A percentile compares a stretch with the other conserved stretches of the same genome.
These are phyloP conservation scores for Xestia ashworthii DNA, from an alignment of 2,888 invertebrate genomes.

Conservation along the genomic window DNA sequence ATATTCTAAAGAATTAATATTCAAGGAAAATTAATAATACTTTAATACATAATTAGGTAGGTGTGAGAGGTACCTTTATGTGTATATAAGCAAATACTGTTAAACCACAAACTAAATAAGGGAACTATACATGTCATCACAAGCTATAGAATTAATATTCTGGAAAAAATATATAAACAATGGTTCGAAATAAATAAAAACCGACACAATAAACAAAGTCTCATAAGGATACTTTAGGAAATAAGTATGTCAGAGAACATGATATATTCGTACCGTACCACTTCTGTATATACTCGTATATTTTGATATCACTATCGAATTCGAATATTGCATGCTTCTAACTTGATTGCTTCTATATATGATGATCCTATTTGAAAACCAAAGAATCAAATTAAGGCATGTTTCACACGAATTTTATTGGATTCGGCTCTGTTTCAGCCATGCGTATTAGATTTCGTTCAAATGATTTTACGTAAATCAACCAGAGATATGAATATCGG, in stretches of 20 bases:
- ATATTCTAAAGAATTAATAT: neutral
- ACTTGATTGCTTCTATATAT: constrained; percentile 43
- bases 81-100: neutral
- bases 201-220: constrained; percentile 24
- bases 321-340: constrained; percentile 26
- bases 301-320: constrained; percentile 14
- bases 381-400: constrained; percentile 54
- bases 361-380: constrained; percentile 52
- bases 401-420: constrained; percentile 59
- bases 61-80: neutral
- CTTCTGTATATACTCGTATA: constrained; percentile 1
- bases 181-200: constrained; percentile 34
- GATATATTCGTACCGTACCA: constrained; percentile 31
- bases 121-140: constrained; percentile 7
- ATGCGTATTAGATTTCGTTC: constrained; percentile 54
- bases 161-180: constrained; percentile 23
- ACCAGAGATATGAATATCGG: constrained; percentile 30
- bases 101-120: constrained; percentile 20
- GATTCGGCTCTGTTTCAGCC: constrained; percentile 46
- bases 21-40: constrained; percentile 10
- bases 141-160: neutral
- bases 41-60: neutral
- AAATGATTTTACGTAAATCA: constrained; percentile 60
- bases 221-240: constrained; percentile 44
- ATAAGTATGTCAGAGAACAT: constrained; percentile 35